Evolutionary conservation across 1,140 invertebrate genomes (phyloP).

Genomic region (Paralvinella palmiformis): DNA sequence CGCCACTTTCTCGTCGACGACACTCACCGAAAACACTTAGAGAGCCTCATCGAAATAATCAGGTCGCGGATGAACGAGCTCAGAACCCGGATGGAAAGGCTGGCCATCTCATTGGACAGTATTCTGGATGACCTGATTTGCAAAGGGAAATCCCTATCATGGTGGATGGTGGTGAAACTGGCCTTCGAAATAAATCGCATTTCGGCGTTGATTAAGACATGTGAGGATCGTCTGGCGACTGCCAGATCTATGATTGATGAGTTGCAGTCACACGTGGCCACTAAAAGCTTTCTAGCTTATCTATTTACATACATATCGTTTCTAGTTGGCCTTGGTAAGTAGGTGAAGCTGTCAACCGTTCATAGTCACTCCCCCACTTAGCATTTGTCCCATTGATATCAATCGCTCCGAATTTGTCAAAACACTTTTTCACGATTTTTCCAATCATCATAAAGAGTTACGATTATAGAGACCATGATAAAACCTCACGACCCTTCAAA

Average conservation of each 20-base stretch:
- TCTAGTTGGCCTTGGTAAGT: background rate
- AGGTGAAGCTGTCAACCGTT: too few species aligned
- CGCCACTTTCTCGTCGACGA: slow-evolving; percentile 9
- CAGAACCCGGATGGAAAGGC: background rate
- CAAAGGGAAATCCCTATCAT: background rate
- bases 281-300: background rate
- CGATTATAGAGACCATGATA: too few species aligned
- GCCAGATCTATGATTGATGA: background rate
- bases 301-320: background rate
- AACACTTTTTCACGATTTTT: too few species aligned
- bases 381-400: too few species aligned
- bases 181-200: slow-evolving; percentile 9
- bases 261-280: background rate
- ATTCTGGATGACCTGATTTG: background rate
- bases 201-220: background rate
- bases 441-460: too few species aligned
- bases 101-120: background rate
- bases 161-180: background rate
- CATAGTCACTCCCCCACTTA: too few species aligned
- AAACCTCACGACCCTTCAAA: too few species aligned
- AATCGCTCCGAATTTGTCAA: too few species aligned
- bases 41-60: background rate
- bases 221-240: background rate
- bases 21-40: background rate
- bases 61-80: background rate